phyloP scores from a whole-genome alignment of 2,113 vertebrate genomes.

The Callorhinus ursinus region DNA sequence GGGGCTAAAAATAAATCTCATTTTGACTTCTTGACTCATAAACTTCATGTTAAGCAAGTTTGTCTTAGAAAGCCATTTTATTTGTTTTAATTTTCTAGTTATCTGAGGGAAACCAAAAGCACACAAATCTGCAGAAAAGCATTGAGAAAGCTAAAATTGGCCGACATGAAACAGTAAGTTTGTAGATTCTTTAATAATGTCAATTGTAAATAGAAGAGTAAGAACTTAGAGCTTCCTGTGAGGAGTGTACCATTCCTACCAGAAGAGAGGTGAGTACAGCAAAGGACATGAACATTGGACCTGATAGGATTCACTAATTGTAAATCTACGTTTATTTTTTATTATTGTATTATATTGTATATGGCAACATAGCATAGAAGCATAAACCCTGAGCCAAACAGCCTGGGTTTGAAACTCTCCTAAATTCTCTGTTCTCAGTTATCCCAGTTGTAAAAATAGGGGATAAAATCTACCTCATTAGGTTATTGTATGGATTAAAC shows the following conservation, averaged over 20 bases:
- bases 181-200: background rate
- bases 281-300: background rate
- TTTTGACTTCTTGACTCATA: conserved; percentile 15
- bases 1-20: background rate
- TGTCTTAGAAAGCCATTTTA: conserved; percentile 33
- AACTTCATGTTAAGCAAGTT: background rate
- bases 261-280: background rate
- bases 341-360: background rate
- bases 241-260: background rate
- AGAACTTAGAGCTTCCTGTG: background rate
- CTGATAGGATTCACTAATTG: background rate
- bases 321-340: background rate
- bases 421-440: background rate
- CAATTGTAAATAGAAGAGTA: background rate
- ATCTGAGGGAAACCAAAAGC: conserved; percentile 90
- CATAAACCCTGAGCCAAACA: background rate
- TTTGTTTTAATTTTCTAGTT: conserved; percentile 84
- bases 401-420: background rate
- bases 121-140: conserved; percentile 86
- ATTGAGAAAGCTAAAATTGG: conserved; percentile 93
- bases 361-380: background rate
- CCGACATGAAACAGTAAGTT: conserved; percentile 93
- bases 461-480: conserved; percentile 15
- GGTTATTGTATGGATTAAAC: conserved; percentile 35
- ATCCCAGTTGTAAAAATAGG: conserved; percentile 33